Conservation (phyloP, 2,113 vertebrate species). For the Arenaria interpres region DNA sequence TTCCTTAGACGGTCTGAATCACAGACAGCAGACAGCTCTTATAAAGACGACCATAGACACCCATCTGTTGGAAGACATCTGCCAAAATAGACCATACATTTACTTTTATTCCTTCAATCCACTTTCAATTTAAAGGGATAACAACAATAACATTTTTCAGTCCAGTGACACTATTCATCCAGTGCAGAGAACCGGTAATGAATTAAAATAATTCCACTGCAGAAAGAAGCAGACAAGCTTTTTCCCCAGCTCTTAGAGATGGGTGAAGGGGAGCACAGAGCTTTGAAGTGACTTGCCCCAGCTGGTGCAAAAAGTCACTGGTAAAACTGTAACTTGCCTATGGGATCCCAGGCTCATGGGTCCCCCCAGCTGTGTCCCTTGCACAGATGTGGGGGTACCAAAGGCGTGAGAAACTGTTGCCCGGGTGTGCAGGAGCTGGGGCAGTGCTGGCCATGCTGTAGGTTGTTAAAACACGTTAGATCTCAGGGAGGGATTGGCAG, state of each 20-base stretch:
- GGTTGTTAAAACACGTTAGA: accelerated
- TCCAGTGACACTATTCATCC: neutral
- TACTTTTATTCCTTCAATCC: slow-evolving; percentile 23
- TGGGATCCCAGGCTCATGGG: neutral
- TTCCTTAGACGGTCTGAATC: slow-evolving; percentile 67
- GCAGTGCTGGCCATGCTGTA: neutral
- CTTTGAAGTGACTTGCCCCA: neutral
- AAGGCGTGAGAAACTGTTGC: neutral
- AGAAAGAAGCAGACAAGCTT: neutral
- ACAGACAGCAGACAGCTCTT: slow-evolving; percentile 41
- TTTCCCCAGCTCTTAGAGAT: neutral
- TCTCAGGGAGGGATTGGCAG: neutral
- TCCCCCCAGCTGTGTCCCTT: neutral
- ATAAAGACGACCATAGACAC: slow-evolving; percentile 30
- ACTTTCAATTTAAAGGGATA: slow-evolving; percentile 22
- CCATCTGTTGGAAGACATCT: slow-evolving; percentile 30
- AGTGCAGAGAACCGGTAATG: neutral
- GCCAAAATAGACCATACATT: neutral
- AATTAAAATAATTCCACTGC: neutral
- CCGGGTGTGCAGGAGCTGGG: neutral
- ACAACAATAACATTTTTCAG: slow-evolving; percentile 50
- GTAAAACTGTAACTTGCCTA: neutral
- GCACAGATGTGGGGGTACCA: neutral
- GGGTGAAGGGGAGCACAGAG: neutral
- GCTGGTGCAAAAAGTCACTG: neutral